A percentile compares a stretch with the other conserved stretches of the same genome.
Conservation (phyloP, 2,888 invertebrate species). For the Tachina lurida region DNA sequence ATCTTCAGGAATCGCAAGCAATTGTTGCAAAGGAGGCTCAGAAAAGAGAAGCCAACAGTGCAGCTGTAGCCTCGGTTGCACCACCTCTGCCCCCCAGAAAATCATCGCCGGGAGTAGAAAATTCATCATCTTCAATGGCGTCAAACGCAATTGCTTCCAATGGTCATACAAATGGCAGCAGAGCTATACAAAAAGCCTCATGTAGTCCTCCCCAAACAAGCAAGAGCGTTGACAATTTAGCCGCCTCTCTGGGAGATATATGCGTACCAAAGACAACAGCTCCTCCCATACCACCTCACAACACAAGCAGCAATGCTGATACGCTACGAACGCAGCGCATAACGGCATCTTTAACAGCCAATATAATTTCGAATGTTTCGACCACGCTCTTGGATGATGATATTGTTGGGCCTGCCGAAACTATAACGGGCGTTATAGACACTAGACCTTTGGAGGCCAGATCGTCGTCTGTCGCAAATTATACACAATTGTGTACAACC, state of each 20-base stretch:
- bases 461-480: conserved; percentile 76
- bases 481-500: conserved; percentile 77
- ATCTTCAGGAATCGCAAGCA: conserved; percentile 76
- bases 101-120: conserved; percentile 83
- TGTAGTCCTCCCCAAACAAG: conserved; percentile 70
- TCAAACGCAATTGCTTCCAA: conserved; percentile 66
- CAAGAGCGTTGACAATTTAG: conserved; percentile 80
- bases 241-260: conserved; percentile 77
- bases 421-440: conserved; percentile 88
- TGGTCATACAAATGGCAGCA: conserved; percentile 56
- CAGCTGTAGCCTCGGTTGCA: conserved; percentile 77
- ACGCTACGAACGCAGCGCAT: conserved; percentile 79
- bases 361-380: conserved; percentile 47
- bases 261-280: conserved; percentile 80
- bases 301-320: conserved; percentile 76
- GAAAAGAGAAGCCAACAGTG: conserved; percentile 63
- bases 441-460: conserved; percentile 84
- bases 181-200: conserved; percentile 53
- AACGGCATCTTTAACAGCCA: conserved; percentile 66
- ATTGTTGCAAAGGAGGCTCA: conserved; percentile 69
- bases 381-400: conserved; percentile 78
- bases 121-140: conserved; percentile 74
- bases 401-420: conserved; percentile 88
- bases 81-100: conserved; percentile 85
- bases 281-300: conserved; percentile 82